A percentile compares a stretch with the other conserved stretches of the same genome.
Conservation (phyloP, 2,888 invertebrate genomes). For the Phyto melanocephala region DNA sequence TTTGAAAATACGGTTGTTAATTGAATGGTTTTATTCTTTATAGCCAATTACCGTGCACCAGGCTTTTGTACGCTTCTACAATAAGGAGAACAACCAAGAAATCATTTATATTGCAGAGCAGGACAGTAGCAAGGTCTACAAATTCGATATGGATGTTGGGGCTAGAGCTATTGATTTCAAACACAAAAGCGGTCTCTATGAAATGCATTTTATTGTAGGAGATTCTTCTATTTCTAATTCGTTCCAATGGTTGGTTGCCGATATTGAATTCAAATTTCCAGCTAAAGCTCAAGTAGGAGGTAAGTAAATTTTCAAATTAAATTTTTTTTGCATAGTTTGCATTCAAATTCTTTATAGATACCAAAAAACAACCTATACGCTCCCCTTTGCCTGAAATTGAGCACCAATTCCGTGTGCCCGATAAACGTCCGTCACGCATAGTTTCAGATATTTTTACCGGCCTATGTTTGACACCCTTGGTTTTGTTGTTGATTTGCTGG, state of each 20-base stretch:
- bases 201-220: slow-evolving; percentile 91
- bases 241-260: slow-evolving; percentile 91
- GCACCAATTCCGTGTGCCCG: slow-evolving; percentile 94
- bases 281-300: slow-evolving; percentile 76
- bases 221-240: slow-evolving; percentile 95
- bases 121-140: slow-evolving; percentile 88
- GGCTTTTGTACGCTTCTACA: slow-evolving; percentile 90
- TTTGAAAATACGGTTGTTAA: no score
- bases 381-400: slow-evolving; percentile 82
- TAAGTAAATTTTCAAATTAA: neutral
- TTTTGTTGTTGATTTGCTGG: slow-evolving; percentile 92
- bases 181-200: slow-evolving; percentile 87
- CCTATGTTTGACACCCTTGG: slow-evolving; percentile 88
- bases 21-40: no score
- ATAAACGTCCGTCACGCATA: slow-evolving; percentile 91
- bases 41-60: slow-evolving; percentile 87
- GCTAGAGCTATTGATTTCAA: slow-evolving; percentile 89
- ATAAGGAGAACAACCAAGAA: slow-evolving; percentile 85
- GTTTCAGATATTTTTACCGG: slow-evolving; percentile 95
- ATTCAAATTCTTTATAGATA: slow-evolving; percentile 25
- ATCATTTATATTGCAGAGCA: slow-evolving; percentile 96
- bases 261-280: slow-evolving; percentile 87
- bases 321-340: neutral
- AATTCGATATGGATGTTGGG: slow-evolving; percentile 94
- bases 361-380: slow-evolving; percentile 70